Conservation (phyloP, 2,113 vertebrate genomes). For the Larimichthys polyactis region DNA sequence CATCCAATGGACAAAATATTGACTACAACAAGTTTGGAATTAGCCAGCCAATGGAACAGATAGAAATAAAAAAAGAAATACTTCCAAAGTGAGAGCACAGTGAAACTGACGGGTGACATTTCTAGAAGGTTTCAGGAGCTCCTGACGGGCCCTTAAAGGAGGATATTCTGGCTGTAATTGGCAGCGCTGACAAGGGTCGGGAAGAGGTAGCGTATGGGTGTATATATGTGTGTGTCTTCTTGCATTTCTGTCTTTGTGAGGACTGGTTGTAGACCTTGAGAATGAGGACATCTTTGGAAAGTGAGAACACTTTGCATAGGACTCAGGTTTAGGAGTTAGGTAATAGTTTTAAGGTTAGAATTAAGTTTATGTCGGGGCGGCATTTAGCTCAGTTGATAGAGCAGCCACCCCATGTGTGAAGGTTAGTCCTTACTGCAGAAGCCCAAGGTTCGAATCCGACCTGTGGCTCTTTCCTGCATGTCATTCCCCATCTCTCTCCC, state of each 20-base stretch:
- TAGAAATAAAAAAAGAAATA: background rate
- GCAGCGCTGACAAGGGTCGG: slow-evolving; percentile 36
- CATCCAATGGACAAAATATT: background rate
- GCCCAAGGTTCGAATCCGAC: too few relatives aligned
- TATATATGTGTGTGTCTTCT: background rate
- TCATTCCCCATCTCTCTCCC: too few relatives aligned
- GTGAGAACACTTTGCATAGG: background rate
- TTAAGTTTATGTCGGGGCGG: background rate
- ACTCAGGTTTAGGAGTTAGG: background rate
- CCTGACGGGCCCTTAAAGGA: background rate
- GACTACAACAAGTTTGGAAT: background rate
- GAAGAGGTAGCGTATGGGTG: background rate
- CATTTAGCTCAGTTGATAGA: too few relatives aligned
- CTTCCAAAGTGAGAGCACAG: background rate
- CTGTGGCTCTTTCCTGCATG: too few relatives aligned
- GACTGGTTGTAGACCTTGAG: background rate
- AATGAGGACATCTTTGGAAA: background rate
- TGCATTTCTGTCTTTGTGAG: background rate
- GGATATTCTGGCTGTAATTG: slow-evolving; percentile 27
- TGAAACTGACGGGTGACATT: slow-evolving; percentile 20
- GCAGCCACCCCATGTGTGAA: too few relatives aligned
- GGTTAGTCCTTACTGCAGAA: too few relatives aligned
- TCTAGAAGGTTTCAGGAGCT: slow-evolving; percentile 5
- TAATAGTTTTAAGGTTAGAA: background rate
- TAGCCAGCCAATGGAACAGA: background rate